Percentiles rank a stretch among this genome's conserved stretches.
Evolutionary conservation across 1,140 invertebrate species (phyloP).

Genomic region (Epicauta chinensis): DNA sequence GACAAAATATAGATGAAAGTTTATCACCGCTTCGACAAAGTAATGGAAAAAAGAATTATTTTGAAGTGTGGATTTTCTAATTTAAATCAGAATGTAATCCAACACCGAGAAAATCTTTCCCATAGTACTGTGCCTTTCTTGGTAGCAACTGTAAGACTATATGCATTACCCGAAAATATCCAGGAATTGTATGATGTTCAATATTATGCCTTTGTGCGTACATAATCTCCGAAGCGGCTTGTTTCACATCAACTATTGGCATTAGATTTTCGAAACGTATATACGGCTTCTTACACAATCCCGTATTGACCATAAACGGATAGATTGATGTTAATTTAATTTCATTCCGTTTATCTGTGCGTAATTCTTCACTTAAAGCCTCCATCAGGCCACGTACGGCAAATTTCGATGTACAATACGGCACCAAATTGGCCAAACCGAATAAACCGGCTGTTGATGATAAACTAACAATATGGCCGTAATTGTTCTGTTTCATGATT

Average conservation of each 20-base stretch:
- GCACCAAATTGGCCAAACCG: conserved; percentile 68
- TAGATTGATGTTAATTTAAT: conserved; percentile 75
- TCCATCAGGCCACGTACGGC: conserved; percentile 75
- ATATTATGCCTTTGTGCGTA: conserved; percentile 26
- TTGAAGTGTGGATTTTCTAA: not conserved
- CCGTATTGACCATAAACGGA: conserved; percentile 79
- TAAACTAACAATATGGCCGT: conserved; percentile 77
- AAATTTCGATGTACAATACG: conserved; percentile 79
- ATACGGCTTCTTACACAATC: conserved; percentile 71
- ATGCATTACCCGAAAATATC: not conserved
- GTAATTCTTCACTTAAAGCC: conserved; percentile 62
- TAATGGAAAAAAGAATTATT: too few relatives aligned
- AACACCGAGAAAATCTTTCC: conserved; percentile 1
- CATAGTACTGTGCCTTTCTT: conserved; percentile 1
- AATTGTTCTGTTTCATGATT: conserved; percentile 67
- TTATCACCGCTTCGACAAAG: too few relatives aligned
- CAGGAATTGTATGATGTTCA: conserved; percentile 1
- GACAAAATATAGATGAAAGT: too few relatives aligned
- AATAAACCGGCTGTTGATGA: conserved; percentile 75
- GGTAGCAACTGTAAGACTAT: conserved; percentile 1
- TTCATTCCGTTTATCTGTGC: conserved; percentile 48
- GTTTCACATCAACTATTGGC: conserved; percentile 55
- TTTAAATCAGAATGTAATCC: conserved; percentile 7
- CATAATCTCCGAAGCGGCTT: conserved; percentile 56
- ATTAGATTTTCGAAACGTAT: conserved; percentile 63